Conservation (phyloP, 2,888 invertebrate genomes). For the Thecophora atra region DNA sequence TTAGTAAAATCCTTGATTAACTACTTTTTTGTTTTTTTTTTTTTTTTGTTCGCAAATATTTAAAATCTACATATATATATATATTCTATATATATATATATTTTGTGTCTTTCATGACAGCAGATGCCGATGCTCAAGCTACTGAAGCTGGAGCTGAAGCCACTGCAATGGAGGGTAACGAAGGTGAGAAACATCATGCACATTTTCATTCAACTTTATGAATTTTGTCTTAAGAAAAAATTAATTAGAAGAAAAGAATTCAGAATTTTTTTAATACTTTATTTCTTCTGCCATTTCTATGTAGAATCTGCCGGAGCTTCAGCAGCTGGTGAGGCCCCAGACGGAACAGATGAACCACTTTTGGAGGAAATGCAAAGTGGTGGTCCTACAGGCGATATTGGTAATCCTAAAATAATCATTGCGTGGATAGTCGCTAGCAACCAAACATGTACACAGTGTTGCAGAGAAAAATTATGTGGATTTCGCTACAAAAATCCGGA, state of each 20-base stretch:
- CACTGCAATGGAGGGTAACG: constrained; percentile 42
- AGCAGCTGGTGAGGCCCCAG: constrained; percentile 33
- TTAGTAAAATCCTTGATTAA: not conserved
- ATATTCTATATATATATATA: too few species aligned
- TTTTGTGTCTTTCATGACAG: constrained; percentile 46
- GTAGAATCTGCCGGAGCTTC: constrained; percentile 11
- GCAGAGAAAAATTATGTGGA: constrained; percentile 55
- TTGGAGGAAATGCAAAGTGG: constrained; percentile 65
- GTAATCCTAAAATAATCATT: constrained; percentile 60
- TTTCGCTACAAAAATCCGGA: constrained; percentile 63
- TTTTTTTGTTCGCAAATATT: not conserved
- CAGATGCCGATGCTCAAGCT: constrained; percentile 54
- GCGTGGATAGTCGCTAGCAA: constrained; percentile 57
- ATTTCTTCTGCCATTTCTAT: too few species aligned
- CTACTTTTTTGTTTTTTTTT: not conserved
- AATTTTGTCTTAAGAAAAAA: not conserved
- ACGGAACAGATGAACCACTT: constrained; percentile 54
- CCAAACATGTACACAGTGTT: constrained; percentile 58
- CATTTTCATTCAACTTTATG: constrained; percentile 2
- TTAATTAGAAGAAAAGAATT: not conserved
- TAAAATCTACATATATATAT: constrained; percentile 1
- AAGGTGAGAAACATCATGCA: constrained; percentile 52
- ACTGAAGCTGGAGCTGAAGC: constrained; percentile 54
- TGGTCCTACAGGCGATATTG: constrained; percentile 56
- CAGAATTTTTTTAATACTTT: not conserved